Base-by-base conservation (phyloP, 2,888 invertebrate species). In the Dromius quadrimaculatus region DNA sequence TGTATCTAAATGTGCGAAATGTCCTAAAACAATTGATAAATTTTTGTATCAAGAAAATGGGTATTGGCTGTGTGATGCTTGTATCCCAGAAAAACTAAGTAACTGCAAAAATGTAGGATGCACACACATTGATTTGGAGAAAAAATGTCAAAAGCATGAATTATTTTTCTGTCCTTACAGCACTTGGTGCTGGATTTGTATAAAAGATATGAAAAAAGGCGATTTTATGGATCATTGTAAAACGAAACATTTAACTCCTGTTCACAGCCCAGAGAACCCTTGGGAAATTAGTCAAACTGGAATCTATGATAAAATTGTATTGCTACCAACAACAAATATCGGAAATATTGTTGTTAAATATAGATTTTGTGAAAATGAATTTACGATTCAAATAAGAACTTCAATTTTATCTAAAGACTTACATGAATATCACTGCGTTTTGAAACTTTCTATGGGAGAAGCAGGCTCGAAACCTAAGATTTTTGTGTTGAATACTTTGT, bases 141-240 rank as follows among this genome's bases (percentile, higher is more conserved):
- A 54, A 28, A 54, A 54, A 23, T 54, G 50, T 23, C 50, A 54
- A 28, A 54, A 54, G 17, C 50, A 54, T 15, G 50, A 54, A 54
- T 23, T 28, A 28, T 54, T 54, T 15, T 54, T 54, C 13, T 54
- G 50, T 28, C 28, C 28, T 28, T 23, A 11, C 28, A 23, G 15
- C 28, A 54, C 50, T 13, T 54, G 28, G 28, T 54, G 50, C 28
- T 54, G 50, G 50, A 8, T 54, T 8, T 54, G 50, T 13, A 28
- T 23, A 2, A 54, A 54, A 54, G 28, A 28, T 15, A 5, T 54
- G 13, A 11, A 15, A 11, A 8, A 13, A 23, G 50, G 28, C 5
- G 50, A 28, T 13, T 28, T 54, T 15, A 28, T 15, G 1, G 28
- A 28, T 32, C 50, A 54, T 28, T 54, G 28, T 13, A 28, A 15